These are phyloP conservation scores for Atherinomorus stipes DNA, from an alignment of 2,113 vertebrate genomes.

Conservation along the genomic window DNA sequence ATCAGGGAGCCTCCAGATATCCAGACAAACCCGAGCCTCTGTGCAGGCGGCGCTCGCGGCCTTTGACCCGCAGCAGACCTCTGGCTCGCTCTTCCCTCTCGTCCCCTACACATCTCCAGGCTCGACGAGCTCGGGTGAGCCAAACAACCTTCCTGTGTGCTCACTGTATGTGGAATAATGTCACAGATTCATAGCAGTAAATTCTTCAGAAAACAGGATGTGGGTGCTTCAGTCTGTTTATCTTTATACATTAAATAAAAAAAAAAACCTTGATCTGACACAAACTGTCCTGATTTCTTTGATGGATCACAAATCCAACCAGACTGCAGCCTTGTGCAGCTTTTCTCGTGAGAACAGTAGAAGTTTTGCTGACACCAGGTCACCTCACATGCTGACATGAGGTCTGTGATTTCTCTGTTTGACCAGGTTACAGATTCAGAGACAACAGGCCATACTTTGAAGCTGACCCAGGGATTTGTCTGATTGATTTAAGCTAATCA, in stretches of 20 bases:
- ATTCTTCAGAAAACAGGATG: no score
- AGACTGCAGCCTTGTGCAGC: neutral
- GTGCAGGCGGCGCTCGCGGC: conserved; percentile 45
- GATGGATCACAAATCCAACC: neutral
- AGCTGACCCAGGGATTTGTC: conserved; percentile 2
- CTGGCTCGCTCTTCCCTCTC: conserved; percentile 75
- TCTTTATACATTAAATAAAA: no score
- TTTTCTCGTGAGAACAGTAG: neutral
- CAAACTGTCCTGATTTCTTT: neutral
- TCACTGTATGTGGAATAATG: neutral
- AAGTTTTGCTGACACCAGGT: neutral
- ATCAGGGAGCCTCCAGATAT: conserved; percentile 57
- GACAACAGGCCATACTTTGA: neutral
- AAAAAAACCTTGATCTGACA: no score
- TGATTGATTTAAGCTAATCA: conserved; percentile 10
- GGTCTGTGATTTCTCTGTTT: conserved; percentile 9
- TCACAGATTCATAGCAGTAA: neutral
- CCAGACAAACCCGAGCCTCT: conserved; percentile 59
- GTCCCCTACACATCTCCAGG: conserved; percentile 60
- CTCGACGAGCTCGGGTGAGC: conserved; percentile 81
- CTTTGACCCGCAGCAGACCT: conserved; percentile 77
- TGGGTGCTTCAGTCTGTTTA: no score
- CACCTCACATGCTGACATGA: conserved; percentile 1
- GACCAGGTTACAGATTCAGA: neutral
- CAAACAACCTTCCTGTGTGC: neutral